These are phyloP conservation scores for Diglossa cyanea DNA, from an alignment of 2,797 vertebrate genomes.

Conservation along the genomic window DNA sequence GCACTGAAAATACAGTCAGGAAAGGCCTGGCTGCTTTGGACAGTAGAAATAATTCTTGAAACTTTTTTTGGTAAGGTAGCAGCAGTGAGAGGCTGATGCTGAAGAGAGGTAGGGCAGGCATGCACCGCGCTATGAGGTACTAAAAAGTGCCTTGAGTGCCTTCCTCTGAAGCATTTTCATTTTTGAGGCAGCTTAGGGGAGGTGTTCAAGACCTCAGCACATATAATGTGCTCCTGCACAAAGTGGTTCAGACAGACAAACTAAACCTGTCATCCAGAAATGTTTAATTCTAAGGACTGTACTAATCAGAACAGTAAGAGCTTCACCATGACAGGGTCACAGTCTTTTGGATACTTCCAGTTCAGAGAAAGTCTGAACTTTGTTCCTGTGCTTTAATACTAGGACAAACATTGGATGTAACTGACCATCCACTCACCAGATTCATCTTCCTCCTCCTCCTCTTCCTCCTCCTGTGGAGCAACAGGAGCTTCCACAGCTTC, in stretches of 20 bases:
- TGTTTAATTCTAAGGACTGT: rapidly evolving
- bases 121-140: background rate
- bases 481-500: conserved; percentile 85
- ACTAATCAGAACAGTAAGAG: background rate
- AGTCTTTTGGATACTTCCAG: background rate
- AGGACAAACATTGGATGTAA: background rate
- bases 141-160: background rate
- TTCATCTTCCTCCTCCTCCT: conserved; percentile 94
- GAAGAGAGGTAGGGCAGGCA: background rate
- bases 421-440: conserved; percentile 78
- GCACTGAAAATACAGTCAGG: background rate
- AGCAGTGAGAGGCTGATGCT: background rate
- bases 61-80: background rate
- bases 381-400: background rate
- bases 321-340: background rate
- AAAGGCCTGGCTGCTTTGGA: background rate
- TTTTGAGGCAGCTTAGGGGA: background rate
- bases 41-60: background rate
- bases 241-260: background rate
- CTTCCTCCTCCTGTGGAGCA: conserved; percentile 81
- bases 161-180: background rate
- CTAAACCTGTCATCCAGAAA: background rate
- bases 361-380: background rate
- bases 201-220: background rate
- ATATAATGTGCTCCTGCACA: background rate